Percentiles rank a stretch among this genome's conserved stretches.
Evolutionary conservation across 1,140 invertebrate genomes (phyloP).

Genomic region (Elymnias hypermnestra): DNA sequence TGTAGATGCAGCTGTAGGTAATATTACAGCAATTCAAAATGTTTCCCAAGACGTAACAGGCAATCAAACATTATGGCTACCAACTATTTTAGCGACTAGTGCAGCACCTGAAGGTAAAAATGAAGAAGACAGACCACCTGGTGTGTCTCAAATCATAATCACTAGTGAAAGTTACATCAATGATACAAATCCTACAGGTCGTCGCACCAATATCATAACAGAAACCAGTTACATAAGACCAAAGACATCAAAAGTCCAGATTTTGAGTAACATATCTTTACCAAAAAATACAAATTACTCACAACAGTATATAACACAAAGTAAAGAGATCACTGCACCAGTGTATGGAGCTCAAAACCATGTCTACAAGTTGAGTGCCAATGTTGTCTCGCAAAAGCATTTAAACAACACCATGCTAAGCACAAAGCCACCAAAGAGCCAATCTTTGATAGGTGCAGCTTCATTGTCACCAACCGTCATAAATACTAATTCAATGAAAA

Average conservation of each 20-base stretch:
- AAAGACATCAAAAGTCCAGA: conserved; percentile 66
- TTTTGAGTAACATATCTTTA: conserved; percentile 67
- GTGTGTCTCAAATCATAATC: conserved; percentile 71
- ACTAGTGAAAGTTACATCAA: conserved; percentile 65
- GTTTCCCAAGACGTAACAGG: conserved; percentile 65
- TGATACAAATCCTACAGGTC: conserved; percentile 40
- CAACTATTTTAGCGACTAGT: conserved; percentile 60
- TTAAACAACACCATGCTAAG: conserved; percentile 58
- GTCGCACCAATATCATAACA: conserved; percentile 59
- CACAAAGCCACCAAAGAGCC: conserved; percentile 56
- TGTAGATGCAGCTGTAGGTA: conserved; percentile 62
- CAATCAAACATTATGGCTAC: conserved; percentile 64
- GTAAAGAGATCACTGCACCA: conserved; percentile 49
- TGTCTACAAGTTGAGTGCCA: conserved; percentile 60
- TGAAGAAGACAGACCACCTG: conserved; percentile 57
- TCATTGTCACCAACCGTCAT: conserved; percentile 50
- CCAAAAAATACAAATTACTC: conserved; percentile 61
- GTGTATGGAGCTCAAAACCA: conserved; percentile 65
- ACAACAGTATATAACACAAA: conserved; percentile 53
- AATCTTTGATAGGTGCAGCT: conserved; percentile 58
- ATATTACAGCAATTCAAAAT: conserved; percentile 69
- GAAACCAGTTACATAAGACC: conserved; percentile 59
- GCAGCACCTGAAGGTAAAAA: conserved; percentile 48
- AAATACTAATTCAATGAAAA: conserved; percentile 59
- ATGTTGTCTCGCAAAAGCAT: conserved; percentile 56